phyloP scores from a whole-genome alignment of 2,888 invertebrate genomes.

The Lottia scabra region DNA sequence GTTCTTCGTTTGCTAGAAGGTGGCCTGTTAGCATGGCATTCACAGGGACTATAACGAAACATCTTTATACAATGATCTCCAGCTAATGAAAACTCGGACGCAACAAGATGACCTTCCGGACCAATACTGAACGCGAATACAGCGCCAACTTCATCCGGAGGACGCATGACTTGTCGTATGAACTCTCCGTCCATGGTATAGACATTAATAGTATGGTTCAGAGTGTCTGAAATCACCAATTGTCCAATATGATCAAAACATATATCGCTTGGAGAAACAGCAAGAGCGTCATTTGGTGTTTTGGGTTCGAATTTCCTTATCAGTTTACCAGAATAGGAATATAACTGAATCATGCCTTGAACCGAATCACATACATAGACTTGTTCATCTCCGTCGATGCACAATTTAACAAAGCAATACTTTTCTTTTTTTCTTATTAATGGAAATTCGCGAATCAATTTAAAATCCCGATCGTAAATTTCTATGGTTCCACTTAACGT shows the following conservation, averaged over 20 bases:
- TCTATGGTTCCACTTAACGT: slow-evolving; percentile 46
- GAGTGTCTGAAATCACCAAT: slow-evolving; percentile 55
- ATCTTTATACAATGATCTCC: slow-evolving; percentile 63
- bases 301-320: slow-evolving; percentile 51
- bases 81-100: slow-evolving; percentile 54
- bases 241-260: slow-evolving; percentile 52
- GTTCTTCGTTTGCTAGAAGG: slow-evolving; percentile 53
- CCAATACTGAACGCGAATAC: slow-evolving; percentile 58
- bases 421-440: slow-evolving; percentile 12
- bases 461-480: slow-evolving; percentile 49
- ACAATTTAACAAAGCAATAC: slow-evolving; percentile 36
- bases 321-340: slow-evolving; percentile 47
- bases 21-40: slow-evolving; percentile 51
- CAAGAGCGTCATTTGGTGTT: slow-evolving; percentile 44
- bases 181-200: slow-evolving; percentile 57
- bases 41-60: slow-evolving; percentile 59
- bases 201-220: slow-evolving; percentile 59
- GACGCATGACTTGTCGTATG: slow-evolving; percentile 48
- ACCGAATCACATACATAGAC: slow-evolving; percentile 57
- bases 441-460: slow-evolving; percentile 33
- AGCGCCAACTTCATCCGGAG: slow-evolving; percentile 57
- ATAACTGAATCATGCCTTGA: slow-evolving; percentile 46
- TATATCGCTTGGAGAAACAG: slow-evolving; percentile 54
- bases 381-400: slow-evolving; percentile 49
- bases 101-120: slow-evolving; percentile 63